Evolutionary conservation across 2,797 vertebrate species (phyloP).

Genomic region (Chelon labrosus): DNA sequence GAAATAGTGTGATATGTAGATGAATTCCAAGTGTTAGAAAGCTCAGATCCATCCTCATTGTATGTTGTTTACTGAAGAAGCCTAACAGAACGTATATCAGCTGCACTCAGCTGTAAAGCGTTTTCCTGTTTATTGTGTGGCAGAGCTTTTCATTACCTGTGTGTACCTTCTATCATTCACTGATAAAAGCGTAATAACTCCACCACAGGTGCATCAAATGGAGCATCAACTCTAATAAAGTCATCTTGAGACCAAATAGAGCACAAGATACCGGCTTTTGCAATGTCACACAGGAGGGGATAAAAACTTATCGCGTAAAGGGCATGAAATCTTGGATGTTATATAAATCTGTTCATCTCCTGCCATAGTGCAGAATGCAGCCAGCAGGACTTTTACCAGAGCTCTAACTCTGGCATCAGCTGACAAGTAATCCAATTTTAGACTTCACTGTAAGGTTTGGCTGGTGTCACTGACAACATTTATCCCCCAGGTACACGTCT

Average conservation of each 20-base stretch:
- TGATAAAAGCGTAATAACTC: conserved; percentile 22
- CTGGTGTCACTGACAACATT: conserved; percentile 19
- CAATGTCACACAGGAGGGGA: not conserved
- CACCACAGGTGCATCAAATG: conserved; percentile 7
- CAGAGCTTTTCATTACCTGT: conserved; percentile 10
- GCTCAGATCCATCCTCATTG: not conserved
- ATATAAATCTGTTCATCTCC: conserved; percentile 7
- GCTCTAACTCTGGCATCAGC: conserved; percentile 14
- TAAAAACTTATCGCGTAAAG: conserved; percentile 11
- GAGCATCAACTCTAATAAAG: conserved; percentile 19
- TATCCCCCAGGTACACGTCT: conserved; percentile 16
- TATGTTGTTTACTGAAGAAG: not conserved
- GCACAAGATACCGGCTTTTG: not conserved
- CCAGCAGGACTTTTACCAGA: not conserved
- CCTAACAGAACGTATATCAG: not conserved
- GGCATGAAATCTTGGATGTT: conserved; percentile 7
- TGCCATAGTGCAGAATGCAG: conserved; percentile 22
- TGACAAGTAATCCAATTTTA: conserved; percentile 35
- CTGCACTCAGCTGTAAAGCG: conserved; percentile 16
- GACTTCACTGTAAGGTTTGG: conserved; percentile 21
- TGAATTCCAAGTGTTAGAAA: conserved; percentile 1
- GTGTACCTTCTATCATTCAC: conserved; percentile 14
- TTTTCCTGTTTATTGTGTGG: conserved; percentile 7
- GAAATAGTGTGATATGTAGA: not conserved
- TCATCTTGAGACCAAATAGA: conserved; percentile 14